These are phyloP conservation scores for Amphipyra tragopoginis DNA, from an alignment of 2,888 invertebrate species.

Conservation along the genomic window DNA sequence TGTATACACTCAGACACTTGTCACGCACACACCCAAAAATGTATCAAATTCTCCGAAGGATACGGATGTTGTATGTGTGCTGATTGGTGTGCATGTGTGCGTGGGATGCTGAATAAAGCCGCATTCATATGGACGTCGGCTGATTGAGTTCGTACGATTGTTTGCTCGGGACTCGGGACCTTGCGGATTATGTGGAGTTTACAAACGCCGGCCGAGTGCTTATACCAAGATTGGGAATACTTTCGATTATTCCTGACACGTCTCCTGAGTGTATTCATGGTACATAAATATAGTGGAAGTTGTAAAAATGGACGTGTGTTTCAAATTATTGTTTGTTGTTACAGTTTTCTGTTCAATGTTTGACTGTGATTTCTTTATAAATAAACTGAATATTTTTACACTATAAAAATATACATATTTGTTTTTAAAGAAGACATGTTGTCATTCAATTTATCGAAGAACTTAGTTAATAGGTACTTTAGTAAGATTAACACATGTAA, in stretches of 20 bases:
- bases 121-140: slow-evolving; percentile 65
- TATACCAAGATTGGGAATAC: slow-evolving; percentile 57
- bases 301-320: slow-evolving; percentile 9
- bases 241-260: slow-evolving; percentile 53
- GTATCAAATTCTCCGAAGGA: slow-evolving; percentile 75
- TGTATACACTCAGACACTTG: slow-evolving; percentile 46
- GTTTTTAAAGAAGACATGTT: no score
- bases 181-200: slow-evolving; percentile 46
- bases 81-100: slow-evolving; percentile 64
- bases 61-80: slow-evolving; percentile 56
- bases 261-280: slow-evolving; percentile 22
- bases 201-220: slow-evolving; percentile 45
- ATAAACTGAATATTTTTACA: no score
- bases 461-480: no score
- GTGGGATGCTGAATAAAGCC: slow-evolving; percentile 82
- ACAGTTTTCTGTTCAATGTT: background rate
- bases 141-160: slow-evolving; percentile 66
- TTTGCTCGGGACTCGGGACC: slow-evolving; percentile 53
- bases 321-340: slow-evolving; percentile 9
- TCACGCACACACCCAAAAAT: slow-evolving; percentile 60
- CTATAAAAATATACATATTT: no score
- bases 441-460: no score
- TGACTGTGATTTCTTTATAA: no score
- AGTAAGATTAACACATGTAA: no score
- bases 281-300: slow-evolving; percentile 14